Evolutionary conservation across 2,888 invertebrate genomes (phyloP).

Genomic region (Rutpela maculata): DNA sequence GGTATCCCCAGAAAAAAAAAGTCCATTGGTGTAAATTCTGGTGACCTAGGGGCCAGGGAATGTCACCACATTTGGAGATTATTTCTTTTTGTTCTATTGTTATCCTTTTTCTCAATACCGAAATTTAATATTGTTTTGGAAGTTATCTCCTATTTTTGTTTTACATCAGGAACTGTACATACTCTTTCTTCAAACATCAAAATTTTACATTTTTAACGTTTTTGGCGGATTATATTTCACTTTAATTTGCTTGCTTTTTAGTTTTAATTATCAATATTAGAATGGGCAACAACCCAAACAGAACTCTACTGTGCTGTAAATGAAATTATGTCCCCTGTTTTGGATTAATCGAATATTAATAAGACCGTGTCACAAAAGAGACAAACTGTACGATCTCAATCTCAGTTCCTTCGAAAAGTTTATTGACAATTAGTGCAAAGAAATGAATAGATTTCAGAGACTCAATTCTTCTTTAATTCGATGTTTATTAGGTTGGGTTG

Average conservation of each 20-base stretch:
- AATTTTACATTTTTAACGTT: no score
- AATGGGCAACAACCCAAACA: neutral
- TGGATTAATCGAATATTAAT: neutral
- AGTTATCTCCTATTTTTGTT: no score
- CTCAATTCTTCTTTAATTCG: slow-evolving; percentile 66
- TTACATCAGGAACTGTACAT: no score
- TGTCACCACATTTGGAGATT: no score
- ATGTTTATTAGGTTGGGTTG: slow-evolving; percentile 68
- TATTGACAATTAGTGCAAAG: slow-evolving; percentile 63
- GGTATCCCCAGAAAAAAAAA: no score
- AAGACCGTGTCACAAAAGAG: slow-evolving; percentile 23
- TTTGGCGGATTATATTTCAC: neutral
- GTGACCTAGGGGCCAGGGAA: no score
- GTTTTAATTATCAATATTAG: neutral
- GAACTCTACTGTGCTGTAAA: neutral
- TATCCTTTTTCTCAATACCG: no score
- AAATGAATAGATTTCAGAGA: slow-evolving; percentile 65
- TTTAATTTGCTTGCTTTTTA: neutral
- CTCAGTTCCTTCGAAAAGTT: slow-evolving; percentile 51
- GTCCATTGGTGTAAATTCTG: no score
- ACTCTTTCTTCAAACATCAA: no score
- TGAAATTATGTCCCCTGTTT: no score
- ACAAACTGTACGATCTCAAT: slow-evolving; percentile 52
- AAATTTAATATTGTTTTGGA: no score
- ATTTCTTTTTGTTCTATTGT: no score